Evolutionary conservation across 2,797 vertebrate genomes (phyloP), one percentile per base, ranked within the genome.

Genomic region (Dicrostonyx torquatus): DNA sequence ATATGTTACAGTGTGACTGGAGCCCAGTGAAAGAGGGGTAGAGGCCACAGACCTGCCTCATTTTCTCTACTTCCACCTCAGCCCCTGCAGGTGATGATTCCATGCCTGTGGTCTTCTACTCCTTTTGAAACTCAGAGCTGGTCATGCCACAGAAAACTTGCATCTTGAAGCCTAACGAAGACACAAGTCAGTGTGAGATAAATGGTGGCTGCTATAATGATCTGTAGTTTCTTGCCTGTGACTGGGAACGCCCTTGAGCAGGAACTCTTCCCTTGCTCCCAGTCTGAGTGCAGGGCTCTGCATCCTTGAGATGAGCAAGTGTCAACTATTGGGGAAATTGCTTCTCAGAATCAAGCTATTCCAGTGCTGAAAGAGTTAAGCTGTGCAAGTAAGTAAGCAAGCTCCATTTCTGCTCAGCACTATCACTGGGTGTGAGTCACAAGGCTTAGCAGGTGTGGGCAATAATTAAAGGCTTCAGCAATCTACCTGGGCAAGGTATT

Each of bases 401-500:
- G 97, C 97, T 88, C 90, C 50, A 85, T 96, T 98, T 97, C 45
- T 73, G 97, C 96, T 96, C 97, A 96, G 97, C 95, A 96, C 92
- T 95, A 97, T 68, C 97, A 95, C 97, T 98, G 91, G 96, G 96
- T 97, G 98, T 97, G 98, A 98, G 97, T 98, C 97, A 98, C 97
- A 97, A 96, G 88, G 93, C 98, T 97, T 98, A 98, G 98, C 98
- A 99, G 98, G 98, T 98, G 98, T 98, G 98, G 98, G 97, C 98
- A 98, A 98, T 98, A 99, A 99, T 99, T 98, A 99, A 98, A 98
- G 98, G 98, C 97, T 98, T 98, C 98, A 97, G 98, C 98, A 98
- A 98, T 98, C 98, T 99, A 99, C 99, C 99, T 99, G 99, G 98
- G 98, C 98, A 97, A 98, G 98, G 98, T 98, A 98, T 99, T 98